Percentiles rank a stretch among this genome's conserved stretches.
Conservation (phyloP, 1,140 invertebrate genomes). For the Forficula auricularia region DNA sequence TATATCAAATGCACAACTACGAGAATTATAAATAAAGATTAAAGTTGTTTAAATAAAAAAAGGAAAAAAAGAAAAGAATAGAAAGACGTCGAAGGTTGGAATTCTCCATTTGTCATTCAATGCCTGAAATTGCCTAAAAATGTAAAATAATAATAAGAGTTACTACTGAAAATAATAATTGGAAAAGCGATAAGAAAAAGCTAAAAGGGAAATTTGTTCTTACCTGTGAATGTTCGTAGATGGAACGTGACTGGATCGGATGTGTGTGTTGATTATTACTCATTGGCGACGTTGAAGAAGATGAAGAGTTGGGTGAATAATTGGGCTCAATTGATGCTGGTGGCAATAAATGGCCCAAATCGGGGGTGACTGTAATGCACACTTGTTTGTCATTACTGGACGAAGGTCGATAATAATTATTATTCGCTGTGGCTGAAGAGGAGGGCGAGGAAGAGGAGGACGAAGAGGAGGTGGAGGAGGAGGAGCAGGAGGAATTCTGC, state of each 20-base stretch:
- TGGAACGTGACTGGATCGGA: constrained; percentile 41
- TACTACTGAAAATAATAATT: no score
- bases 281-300: constrained; percentile 17
- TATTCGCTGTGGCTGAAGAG: no score
- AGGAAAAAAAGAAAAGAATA: no score
- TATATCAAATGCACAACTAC: no score
- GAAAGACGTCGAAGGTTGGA: no score
- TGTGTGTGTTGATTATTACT: constrained; percentile 21
- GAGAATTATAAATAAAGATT: no score
- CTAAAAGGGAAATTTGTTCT: no score
- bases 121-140: no score
- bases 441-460: constrained; percentile 11
- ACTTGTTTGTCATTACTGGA: constrained; percentile 18
- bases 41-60: no score
- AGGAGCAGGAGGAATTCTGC: constrained; percentile 14
- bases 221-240: constrained; percentile 42
- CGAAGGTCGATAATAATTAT: background rate
- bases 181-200: no score
- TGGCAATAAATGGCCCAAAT: constrained; percentile 28
- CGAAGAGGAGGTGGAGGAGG: background rate
- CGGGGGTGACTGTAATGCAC: constrained; percentile 34
- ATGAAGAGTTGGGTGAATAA: constrained; percentile 12
- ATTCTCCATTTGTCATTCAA: no score
- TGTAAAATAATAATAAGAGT: no score
- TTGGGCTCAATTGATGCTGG: background rate